Evolutionary conservation across 2,888 invertebrate species (phyloP), one percentile per base, ranked within the genome.

Genomic region (Drosophila stalkeri): DNA sequence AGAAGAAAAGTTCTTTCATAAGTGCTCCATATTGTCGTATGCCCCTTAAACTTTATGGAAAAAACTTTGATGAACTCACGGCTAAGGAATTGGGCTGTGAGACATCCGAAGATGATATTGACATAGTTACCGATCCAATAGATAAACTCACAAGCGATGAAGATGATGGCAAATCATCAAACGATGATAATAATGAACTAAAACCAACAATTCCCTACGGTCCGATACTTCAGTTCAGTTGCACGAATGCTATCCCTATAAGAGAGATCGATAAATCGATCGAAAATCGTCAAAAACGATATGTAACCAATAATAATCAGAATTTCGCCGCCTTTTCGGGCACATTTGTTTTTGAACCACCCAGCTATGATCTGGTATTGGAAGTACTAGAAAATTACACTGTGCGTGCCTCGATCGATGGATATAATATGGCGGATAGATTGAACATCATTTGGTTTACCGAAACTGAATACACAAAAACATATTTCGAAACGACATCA

Each of bases 381-480:
- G 49, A 73, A 1, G 65, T 91, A 1, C 56, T 83, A 0, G 35
- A 62, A 1, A 86, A 91, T 41, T 72, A 76, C 11, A 82, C 89
- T 1, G 90, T 86, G 1, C 64, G 80, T 27, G 81, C 91, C 0
- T 20, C 39, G 3, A 81, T 92, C 4, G 67, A 76, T 2, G 75
- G 82, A 18, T 78, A 79, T n/a, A 1, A 65, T 3, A 27, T 31
- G 0, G 14, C 64, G 7, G 64, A 72, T n/a, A 60, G 71, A 6
- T 51, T 90, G 1, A 88, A 88, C 33, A 86, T 92, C 2, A 84
- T 92, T 51, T 92, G 92, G 92, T 92, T 91, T 56, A 90, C 88
- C 18, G 90, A 92, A 12, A 60, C 80, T 2, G 23, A 37, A 23
- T 5, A 37, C 0, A 1, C 2, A 47, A 0, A 77, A 75, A 3